phyloP scores from a whole-genome alignment of 2,797 vertebrate species.

The Zalophus californianus region DNA sequence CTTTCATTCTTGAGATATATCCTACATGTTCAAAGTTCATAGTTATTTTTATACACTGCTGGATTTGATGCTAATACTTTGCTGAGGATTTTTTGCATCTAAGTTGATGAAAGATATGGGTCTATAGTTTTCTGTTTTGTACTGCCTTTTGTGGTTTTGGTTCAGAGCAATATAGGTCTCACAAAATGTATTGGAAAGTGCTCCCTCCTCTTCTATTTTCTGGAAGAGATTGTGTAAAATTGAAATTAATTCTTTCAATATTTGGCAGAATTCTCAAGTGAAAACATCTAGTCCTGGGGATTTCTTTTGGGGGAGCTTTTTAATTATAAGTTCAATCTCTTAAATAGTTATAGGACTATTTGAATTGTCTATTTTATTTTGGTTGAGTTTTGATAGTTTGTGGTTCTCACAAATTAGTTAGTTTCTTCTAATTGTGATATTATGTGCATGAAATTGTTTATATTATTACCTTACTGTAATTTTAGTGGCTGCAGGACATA shows the following conservation, averaged over 20 bases:
- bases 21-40: background rate
- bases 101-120: background rate
- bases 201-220: background rate
- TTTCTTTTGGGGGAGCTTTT: background rate
- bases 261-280: background rate
- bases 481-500: background rate
- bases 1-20: background rate
- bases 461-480: background rate
- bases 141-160: background rate
- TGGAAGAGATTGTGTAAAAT: background rate
- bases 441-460: background rate
- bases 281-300: background rate
- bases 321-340: background rate
- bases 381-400: background rate
- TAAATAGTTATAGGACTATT: background rate
- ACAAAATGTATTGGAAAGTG: background rate
- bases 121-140: background rate
- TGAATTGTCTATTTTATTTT: background rate
- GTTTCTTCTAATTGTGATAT: background rate
- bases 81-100: background rate
- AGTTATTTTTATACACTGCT: background rate
- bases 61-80: background rate
- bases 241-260: background rate
- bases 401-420: background rate
- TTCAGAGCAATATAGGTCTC: background rate